Base-by-base conservation (phyloP, 2,797 vertebrate species). In the Saxicola maurus region DNA sequence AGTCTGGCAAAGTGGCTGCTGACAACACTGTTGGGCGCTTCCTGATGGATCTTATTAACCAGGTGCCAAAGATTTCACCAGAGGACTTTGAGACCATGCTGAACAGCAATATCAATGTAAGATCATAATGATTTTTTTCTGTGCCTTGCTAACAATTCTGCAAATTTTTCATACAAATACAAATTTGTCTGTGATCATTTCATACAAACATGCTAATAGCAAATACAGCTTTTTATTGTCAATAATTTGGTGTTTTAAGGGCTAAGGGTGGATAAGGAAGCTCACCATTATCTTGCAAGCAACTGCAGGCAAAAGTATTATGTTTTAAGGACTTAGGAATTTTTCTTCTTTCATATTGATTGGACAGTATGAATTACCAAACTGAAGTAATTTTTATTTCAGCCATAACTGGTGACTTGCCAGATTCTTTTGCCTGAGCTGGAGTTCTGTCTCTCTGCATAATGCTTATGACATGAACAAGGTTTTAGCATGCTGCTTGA, bases 81-180 rank as follows among this genome's bases (percentile, higher is more conserved):
- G 98, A 99, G 94, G 99, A 99, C 97, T 99, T 99, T 56, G 99
- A 99, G 95, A 98, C 98, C 94, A 99, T 99, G 99, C 97, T 99
- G 94, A 99, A 99, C 95, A 99, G 99, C 91, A 99, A 99, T 97
- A 99, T 99, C 93, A 99, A 99, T 15, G 99, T 99, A 94, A 98
- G 99, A 97, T 57, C 30, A 30, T 77, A 1, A 51, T 57, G 55
- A 2, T 1, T 65, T 65, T 79, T 78, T 86, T 75, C 24, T 71
- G 21, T 57, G 38, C 40, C 48, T 64, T 85, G 11, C 11, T 61
- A 87, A 60, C 15, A 74, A 17, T 77, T 86, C 49, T 77, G 28
- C 65, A 80, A 43, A 25, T 48, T 16, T 86, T n/a, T 81, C 16
- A 8, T 23, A n/a, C 13, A 60, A 64, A 28, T 28, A 31, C 35